Evolutionary conservation across 1,140 invertebrate genomes (phyloP).

Genomic region (Ctenoplectra terminalis): DNA sequence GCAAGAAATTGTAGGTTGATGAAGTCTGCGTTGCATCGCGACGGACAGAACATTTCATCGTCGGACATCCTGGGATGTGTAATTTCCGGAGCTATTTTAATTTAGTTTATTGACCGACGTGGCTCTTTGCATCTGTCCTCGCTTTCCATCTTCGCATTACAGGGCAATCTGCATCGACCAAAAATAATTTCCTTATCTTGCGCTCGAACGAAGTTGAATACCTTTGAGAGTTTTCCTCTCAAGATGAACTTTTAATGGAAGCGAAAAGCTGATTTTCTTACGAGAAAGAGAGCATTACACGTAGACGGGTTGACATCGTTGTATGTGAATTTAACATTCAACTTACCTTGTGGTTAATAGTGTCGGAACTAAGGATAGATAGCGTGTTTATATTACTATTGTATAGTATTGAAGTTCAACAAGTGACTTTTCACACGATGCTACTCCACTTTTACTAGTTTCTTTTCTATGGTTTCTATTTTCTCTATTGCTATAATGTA

Average conservation of each 20-base stretch:
- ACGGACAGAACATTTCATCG: not conserved
- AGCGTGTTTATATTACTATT: too few relatives aligned
- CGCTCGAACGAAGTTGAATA: conserved; percentile 22
- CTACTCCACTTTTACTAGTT: not conserved
- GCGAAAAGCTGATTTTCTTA: conserved; percentile 14
- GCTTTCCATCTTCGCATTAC: conserved; percentile 41
- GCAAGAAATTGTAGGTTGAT: conserved; percentile 16
- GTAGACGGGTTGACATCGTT: not conserved
- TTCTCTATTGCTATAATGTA: not conserved
- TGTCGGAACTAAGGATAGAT: too few relatives aligned
- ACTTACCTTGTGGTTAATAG: not conserved
- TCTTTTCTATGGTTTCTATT: not conserved
- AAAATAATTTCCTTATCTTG: conserved; percentile 49
- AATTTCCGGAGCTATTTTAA: conserved; percentile 48
- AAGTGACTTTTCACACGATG: not conserved
- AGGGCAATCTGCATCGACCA: conserved; percentile 35
- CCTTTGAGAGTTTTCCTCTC: conserved; percentile 12
- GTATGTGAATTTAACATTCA: not conserved
- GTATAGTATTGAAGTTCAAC: too few relatives aligned
- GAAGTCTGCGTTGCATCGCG: not conserved
- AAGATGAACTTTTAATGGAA: conserved; percentile 41
- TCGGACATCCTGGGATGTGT: conserved; percentile 26
- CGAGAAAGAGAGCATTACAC: not conserved
- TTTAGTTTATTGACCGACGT: conserved; percentile 46
- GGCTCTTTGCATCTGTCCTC: not conserved